Conservation (phyloP, 2,797 vertebrate species). For the Siniperca undulata region DNA sequence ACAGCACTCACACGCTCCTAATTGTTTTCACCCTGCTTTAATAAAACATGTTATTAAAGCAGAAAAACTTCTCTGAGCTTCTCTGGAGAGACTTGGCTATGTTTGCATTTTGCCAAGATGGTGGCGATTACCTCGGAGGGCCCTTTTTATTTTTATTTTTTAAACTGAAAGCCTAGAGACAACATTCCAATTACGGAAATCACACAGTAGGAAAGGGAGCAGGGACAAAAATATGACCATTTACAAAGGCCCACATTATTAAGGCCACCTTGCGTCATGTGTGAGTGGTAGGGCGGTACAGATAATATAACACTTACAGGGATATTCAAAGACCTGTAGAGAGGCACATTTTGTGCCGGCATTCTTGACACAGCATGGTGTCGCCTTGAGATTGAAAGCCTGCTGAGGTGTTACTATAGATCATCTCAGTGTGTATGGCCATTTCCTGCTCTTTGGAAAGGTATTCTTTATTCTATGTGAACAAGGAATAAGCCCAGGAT, state of each 20-base stretch:
- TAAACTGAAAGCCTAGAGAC: constrained; percentile 65
- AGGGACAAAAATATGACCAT: constrained; percentile 48
- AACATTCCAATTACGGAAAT: constrained; percentile 76
- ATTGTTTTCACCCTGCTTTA: constrained; percentile 83
- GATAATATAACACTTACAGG: constrained; percentile 59
- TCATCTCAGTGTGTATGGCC: constrained; percentile 51
- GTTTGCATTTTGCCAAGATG: constrained; percentile 79
- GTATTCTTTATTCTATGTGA: constrained; percentile 56
- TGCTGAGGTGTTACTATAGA: constrained; percentile 55
- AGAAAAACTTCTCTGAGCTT: constrained; percentile 65
- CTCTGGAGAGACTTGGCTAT: constrained; percentile 61
- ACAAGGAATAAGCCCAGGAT: constrained; percentile 30
- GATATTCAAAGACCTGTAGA: constrained; percentile 33
- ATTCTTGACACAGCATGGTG: constrained; percentile 52
- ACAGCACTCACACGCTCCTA: constrained; percentile 67
- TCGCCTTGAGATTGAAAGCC: constrained; percentile 51
- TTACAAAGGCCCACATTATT: constrained; percentile 68
- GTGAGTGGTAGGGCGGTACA: constrained; percentile 44
- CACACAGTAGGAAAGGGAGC: constrained; percentile 50
- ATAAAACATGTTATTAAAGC: constrained; percentile 81
- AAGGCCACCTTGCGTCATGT: constrained; percentile 60
- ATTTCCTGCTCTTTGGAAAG: constrained; percentile 49
- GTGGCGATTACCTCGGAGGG: constrained; percentile 75
- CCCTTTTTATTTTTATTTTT: constrained; percentile 30
- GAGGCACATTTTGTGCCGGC: constrained; percentile 54